phyloP scores from a whole-genome alignment of 2,888 invertebrate genomes.

The Drosophila phalerata region DNA sequence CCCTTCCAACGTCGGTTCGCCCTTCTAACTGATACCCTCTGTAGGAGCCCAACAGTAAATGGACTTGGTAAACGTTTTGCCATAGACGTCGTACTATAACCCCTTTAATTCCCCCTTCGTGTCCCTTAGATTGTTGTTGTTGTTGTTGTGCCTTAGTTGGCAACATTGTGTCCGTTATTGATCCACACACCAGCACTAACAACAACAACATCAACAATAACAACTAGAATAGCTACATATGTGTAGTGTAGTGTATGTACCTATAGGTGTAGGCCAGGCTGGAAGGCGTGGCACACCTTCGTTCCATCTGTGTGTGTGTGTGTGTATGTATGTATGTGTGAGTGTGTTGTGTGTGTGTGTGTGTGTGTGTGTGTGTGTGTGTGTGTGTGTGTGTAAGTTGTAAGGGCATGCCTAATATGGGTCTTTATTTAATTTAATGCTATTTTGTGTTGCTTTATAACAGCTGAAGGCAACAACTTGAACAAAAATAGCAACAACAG shows the following conservation, averaged over 20 bases:
- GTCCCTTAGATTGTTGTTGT: constrained; percentile 12
- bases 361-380: constrained; percentile 27
- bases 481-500: not conserved
- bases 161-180: constrained; percentile 78
- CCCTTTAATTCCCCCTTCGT: constrained; percentile 35
- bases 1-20: not conserved
- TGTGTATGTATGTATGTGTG: no score
- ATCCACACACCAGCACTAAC: constrained; percentile 51
- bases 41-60: constrained; percentile 41
- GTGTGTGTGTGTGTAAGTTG: constrained; percentile 40
- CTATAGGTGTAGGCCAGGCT: constrained; percentile 28
- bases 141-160: constrained; percentile 44
- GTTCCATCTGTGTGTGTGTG: not conserved
- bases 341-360: no score
- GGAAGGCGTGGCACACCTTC: constrained; percentile 37
- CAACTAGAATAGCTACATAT: constrained; percentile 10
- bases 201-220: not conserved
- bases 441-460: constrained; percentile 71
- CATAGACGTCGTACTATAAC: constrained; percentile 52
- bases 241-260: not conserved
- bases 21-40: constrained; percentile 1
- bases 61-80: constrained; percentile 65
- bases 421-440: constrained; percentile 80
- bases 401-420: constrained; percentile 76
- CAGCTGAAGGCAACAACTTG: constrained; percentile 27